Evolutionary conservation across 1,140 invertebrate species (phyloP).

Genomic region (Vanessa atalanta): DNA sequence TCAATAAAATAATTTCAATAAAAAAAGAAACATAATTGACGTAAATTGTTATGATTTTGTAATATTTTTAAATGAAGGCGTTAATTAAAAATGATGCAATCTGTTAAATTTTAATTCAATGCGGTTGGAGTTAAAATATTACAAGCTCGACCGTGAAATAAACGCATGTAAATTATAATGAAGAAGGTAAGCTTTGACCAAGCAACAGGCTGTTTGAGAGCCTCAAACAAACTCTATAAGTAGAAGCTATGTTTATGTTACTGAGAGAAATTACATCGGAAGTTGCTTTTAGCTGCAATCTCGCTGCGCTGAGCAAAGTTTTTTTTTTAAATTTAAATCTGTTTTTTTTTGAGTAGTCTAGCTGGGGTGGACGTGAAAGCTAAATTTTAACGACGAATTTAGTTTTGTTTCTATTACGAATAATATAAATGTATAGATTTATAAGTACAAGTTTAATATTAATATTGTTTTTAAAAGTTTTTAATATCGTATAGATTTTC

Average conservation of each 20-base stretch:
- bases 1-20: no score
- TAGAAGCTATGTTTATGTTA: constrained; percentile 25
- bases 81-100: constrained; percentile 1
- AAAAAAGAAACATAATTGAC: no score
- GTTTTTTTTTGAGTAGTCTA: constrained; percentile 17
- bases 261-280: constrained; percentile 24
- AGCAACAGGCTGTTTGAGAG: constrained; percentile 32
- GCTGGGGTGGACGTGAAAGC: neutral
- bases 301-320: constrained; percentile 9
- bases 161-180: constrained; percentile 22
- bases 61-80: neutral
- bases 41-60: neutral
- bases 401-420: no score
- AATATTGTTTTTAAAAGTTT: no score
- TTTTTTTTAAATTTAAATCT: neutral
- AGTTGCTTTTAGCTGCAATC: constrained; percentile 18
- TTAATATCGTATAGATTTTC: no score
- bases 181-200: constrained; percentile 20
- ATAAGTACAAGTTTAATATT: no score
- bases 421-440: no score
- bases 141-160: constrained; percentile 28
- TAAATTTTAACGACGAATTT: neutral
- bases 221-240: constrained; percentile 20
- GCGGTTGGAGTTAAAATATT: constrained; percentile 28
- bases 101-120: constrained; percentile 11